Evolutionary conservation across 2,888 invertebrate species (phyloP).

Genomic region (Ariolimax columbianus): DNA sequence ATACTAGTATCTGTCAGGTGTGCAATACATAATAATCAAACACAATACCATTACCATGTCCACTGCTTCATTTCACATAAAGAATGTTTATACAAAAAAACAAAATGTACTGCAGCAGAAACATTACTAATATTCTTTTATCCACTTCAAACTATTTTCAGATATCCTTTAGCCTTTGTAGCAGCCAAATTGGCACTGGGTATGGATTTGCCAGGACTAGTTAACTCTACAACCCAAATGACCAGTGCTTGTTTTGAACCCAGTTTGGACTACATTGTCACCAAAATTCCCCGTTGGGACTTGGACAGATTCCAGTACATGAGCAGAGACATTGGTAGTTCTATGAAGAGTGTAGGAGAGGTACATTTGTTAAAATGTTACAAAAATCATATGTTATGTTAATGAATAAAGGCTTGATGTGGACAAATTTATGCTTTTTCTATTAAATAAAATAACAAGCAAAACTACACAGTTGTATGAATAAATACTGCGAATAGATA

Average conservation of each 20-base stretch:
- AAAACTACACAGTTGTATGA: too few relatives aligned
- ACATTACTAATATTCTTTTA: not conserved
- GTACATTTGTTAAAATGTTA: constrained; percentile 58
- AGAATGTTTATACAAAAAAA: too few relatives aligned
- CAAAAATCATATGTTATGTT: too few relatives aligned
- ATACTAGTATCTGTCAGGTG: too few relatives aligned
- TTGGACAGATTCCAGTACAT: constrained; percentile 72
- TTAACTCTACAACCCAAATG: constrained; percentile 70
- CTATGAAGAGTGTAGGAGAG: constrained; percentile 77
- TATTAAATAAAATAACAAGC: too few relatives aligned
- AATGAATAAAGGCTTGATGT: too few relatives aligned
- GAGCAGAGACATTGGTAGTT: constrained; percentile 71
- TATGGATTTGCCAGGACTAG: constrained; percentile 67
- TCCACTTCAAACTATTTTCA: constrained; percentile 48
- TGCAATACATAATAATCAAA: too few relatives aligned
- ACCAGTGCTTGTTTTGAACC: constrained; percentile 77
- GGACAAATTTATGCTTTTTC: too few relatives aligned
- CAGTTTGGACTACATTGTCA: constrained; percentile 75
- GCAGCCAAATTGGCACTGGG: constrained; percentile 75
- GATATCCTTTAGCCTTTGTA: constrained; percentile 76
- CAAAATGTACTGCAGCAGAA: too few relatives aligned
- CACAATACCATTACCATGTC: too few relatives aligned
- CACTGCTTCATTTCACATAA: too few relatives aligned
- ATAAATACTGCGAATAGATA: too few relatives aligned
- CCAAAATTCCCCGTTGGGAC: constrained; percentile 76